Conservation (phyloP, 2,797 vertebrate species). For the Lepus townsendii region DNA sequence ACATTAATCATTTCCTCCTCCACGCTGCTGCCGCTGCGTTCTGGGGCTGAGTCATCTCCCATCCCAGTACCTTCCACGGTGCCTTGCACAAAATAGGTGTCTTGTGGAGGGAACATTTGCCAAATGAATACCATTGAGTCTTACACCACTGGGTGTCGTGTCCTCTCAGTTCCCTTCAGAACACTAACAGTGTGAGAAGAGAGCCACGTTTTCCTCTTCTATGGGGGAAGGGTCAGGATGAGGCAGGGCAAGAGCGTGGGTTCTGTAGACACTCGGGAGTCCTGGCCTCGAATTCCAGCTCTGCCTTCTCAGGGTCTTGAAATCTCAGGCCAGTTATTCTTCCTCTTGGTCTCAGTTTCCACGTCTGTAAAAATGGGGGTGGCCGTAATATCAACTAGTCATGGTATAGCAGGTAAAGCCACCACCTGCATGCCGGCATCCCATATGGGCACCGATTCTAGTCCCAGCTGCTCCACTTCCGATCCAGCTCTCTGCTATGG, state of each 20-base stretch:
- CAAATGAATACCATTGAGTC: not conserved
- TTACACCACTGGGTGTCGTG: not conserved
- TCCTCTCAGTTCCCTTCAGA: not conserved
- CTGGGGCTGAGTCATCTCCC: conserved; percentile 73
- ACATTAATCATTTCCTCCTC: conserved; percentile 65
- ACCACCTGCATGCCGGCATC: too few relatives aligned
- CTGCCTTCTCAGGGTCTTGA: conserved; percentile 18
- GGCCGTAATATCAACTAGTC: not conserved
- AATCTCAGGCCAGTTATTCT: not conserved
- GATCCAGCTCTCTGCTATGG: too few relatives aligned
- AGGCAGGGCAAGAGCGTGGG: not conserved
- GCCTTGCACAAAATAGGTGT: not conserved
- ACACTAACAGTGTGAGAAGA: not conserved
- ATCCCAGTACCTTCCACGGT: not conserved
- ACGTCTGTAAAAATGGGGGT: not conserved
- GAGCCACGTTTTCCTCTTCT: not conserved
- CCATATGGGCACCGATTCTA: too few relatives aligned
- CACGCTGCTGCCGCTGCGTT: not conserved
- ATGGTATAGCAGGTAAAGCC: too few relatives aligned
- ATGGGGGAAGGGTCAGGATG: not conserved
- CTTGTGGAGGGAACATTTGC: not conserved
- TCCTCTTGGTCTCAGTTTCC: conserved; percentile 33
- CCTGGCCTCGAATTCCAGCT: not conserved
- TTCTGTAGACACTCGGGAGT: not conserved
- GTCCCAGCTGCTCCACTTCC: too few relatives aligned